These are phyloP conservation scores for Theropithecus gelada DNA, from an alignment of 2,113 vertebrate species.

Conservation along the genomic window DNA sequence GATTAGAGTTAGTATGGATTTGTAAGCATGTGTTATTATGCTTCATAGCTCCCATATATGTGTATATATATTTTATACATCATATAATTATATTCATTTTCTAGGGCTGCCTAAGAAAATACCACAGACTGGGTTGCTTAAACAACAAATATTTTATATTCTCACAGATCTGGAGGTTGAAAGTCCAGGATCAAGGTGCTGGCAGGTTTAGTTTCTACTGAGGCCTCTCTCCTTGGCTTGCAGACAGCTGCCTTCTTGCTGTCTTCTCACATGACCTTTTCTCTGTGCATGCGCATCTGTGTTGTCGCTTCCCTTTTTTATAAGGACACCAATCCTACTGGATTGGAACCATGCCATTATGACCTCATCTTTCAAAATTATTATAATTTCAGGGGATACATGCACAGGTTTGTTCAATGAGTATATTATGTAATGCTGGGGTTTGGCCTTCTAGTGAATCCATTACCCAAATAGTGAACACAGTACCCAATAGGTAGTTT, in stretches of 20 bases:
- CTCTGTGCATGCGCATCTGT: not conserved
- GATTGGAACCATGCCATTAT: not conserved
- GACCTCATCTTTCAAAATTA: not conserved
- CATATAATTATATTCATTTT: not conserved
- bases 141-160: not conserved
- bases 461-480: too few relatives aligned
- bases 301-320: not conserved
- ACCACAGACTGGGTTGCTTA: not conserved
- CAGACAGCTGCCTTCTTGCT: not conserved
- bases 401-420: too few relatives aligned
- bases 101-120: not conserved
- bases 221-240: not conserved
- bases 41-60: not conserved
- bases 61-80: not conserved
- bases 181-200: not conserved
- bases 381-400: too few relatives aligned
- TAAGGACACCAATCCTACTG: not conserved
- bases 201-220: not conserved
- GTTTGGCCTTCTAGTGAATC: too few relatives aligned
- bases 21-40: not conserved
- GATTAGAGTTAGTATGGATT: not conserved
- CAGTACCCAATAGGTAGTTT: too few relatives aligned
- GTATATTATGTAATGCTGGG: too few relatives aligned
- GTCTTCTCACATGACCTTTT: not conserved
- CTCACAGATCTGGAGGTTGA: not conserved